These are phyloP conservation scores for Parnassius smintheus DNA, from an alignment of 2,888 invertebrate species.

Conservation along the genomic window DNA sequence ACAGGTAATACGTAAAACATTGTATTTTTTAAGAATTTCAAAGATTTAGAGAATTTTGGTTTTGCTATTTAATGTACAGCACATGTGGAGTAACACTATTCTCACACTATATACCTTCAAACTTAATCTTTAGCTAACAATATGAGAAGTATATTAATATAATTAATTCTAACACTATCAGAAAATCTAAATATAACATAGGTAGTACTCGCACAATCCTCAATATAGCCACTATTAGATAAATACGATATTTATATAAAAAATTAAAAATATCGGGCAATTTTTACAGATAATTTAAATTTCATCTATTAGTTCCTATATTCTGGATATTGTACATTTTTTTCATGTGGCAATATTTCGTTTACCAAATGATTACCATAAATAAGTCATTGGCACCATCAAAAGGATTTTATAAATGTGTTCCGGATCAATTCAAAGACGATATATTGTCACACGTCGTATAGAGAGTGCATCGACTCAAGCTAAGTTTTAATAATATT, in stretches of 20 bases:
- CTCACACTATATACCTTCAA: constrained; percentile 50
- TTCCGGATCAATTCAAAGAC: constrained; percentile 4
- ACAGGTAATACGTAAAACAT: constrained; percentile 6
- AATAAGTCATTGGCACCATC: constrained; percentile 20
- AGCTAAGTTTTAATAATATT: constrained; percentile 26
- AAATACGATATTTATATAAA: not conserved
- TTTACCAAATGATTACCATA: constrained; percentile 4
- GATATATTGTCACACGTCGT: constrained; percentile 19
- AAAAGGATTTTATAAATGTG: not conserved
- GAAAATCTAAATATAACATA: constrained; percentile 64
- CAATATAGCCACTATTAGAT: constrained; percentile 42
- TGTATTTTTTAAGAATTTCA: constrained; percentile 1
- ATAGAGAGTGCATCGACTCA: constrained; percentile 28
- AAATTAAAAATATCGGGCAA: constrained; percentile 5
- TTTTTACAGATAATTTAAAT: constrained; percentile 7
- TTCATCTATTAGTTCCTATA: constrained; percentile 29
- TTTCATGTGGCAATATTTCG: constrained; percentile 23
- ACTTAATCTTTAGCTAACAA: constrained; percentile 68
- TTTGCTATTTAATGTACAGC: constrained; percentile 28
- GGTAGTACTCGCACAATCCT: constrained; percentile 43
- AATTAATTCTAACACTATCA: constrained; percentile 66
- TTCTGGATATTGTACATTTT: constrained; percentile 14
- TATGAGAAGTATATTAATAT: constrained; percentile 65
- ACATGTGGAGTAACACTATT: constrained; percentile 51
- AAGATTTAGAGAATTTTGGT: constrained; percentile 5